Percentiles rank a stretch among this genome's conserved stretches.
phyloP scores from a whole-genome alignment of 2,888 invertebrate genomes.

The Gasteruption jaculator region DNA sequence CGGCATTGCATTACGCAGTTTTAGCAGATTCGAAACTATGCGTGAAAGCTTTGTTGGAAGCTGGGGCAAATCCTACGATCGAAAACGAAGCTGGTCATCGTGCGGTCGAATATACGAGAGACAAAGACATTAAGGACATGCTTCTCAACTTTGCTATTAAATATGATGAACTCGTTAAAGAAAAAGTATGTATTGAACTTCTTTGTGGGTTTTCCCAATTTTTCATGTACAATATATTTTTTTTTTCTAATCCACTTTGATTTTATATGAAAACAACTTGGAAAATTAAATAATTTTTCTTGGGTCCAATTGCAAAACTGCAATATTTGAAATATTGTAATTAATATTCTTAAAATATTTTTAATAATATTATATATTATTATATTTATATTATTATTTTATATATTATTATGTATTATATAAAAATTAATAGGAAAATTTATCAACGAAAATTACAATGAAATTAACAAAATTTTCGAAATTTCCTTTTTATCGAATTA shows the following conservation, averaged over 20 bases:
- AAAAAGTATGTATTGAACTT: conserved; percentile 34
- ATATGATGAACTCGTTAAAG: conserved; percentile 41
- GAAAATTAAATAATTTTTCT: no score
- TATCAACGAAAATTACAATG: background rate
- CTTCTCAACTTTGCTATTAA: conserved; percentile 56
- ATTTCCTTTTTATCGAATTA: conserved; percentile 13
- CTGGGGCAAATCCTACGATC: conserved; percentile 69
- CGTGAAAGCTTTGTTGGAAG: conserved; percentile 64
- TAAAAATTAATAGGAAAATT: background rate
- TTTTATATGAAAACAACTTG: no score
- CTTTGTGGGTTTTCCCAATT: background rate
- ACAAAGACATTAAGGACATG: conserved; percentile 62
- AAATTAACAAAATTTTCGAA: conserved; percentile 7
- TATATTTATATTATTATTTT: conserved; percentile 7
- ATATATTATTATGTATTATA: no score
- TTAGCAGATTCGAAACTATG: conserved; percentile 65
- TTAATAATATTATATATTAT: conserved; percentile 1
- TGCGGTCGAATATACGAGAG: conserved; percentile 70
- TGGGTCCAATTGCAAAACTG: no score
- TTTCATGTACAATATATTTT: background rate
- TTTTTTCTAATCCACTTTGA: conserved; percentile 6
- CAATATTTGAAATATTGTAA: no score
- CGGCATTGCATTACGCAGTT: conserved; percentile 85
- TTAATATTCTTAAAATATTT: conserved; percentile 3
- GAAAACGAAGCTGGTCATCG: conserved; percentile 76